phyloP scores from a whole-genome alignment of 2,888 invertebrate genomes.

The Heliconius cydno region DNA sequence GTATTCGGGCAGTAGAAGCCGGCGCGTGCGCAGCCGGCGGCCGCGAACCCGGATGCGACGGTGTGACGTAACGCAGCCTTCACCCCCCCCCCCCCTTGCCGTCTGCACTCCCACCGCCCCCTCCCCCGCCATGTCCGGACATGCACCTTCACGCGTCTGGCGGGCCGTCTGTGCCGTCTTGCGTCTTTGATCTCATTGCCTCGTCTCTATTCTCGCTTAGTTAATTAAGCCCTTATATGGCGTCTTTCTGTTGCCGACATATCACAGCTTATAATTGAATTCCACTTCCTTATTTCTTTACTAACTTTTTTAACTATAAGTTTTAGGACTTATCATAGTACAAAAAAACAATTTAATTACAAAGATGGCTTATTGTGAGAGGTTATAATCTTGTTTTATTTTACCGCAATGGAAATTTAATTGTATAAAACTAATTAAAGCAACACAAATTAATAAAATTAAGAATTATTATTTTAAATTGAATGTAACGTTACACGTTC shows the following conservation, averaged over 20 bases:
- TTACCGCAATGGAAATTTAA: slow-evolving; percentile 26
- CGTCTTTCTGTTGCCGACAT: slow-evolving; percentile 39
- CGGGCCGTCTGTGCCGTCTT: slow-evolving; percentile 68
- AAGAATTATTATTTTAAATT: slow-evolving; percentile 74
- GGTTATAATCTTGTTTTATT: background rate
- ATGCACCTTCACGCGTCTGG: slow-evolving; percentile 69
- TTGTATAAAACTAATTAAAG: slow-evolving; percentile 63
- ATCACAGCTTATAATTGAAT: slow-evolving; percentile 46
- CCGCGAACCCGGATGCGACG: slow-evolving; percentile 81
- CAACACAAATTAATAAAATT: slow-evolving; percentile 52
- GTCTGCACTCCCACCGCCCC: slow-evolving; percentile 43
- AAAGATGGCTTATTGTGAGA: slow-evolving; percentile 1
- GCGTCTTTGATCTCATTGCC: slow-evolving; percentile 57
- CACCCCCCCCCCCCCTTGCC: slow-evolving; percentile 50
- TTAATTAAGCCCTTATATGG: slow-evolving; percentile 62
- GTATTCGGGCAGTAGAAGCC: slow-evolving; percentile 49
- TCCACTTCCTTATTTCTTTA: slow-evolving; percentile 31
- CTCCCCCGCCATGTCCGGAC: slow-evolving; percentile 43
- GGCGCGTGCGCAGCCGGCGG: slow-evolving; percentile 70
- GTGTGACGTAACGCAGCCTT: slow-evolving; percentile 78
- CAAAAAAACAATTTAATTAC: slow-evolving; percentile 9
- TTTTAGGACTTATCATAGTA: background rate
- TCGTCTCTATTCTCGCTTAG: slow-evolving; percentile 43
- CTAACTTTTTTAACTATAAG: slow-evolving; percentile 8
- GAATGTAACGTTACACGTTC: slow-evolving; percentile 67